phyloP scores from a whole-genome alignment of 2,113 vertebrate genomes.

The Penelope pileata region DNA sequence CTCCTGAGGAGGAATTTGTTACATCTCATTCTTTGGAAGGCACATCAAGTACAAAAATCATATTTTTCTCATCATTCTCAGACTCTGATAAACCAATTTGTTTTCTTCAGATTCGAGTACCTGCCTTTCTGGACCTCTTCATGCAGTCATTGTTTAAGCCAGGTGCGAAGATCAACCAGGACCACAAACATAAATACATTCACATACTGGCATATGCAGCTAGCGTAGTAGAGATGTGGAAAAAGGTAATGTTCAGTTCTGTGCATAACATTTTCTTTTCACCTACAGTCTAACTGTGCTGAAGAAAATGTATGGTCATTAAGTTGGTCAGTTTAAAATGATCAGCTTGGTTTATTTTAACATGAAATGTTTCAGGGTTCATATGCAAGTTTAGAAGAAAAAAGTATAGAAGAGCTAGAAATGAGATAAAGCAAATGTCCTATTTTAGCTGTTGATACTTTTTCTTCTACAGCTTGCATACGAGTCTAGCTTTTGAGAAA shows the following conservation, averaged over 20 bases:
- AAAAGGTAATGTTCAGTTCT: constrained; percentile 83
- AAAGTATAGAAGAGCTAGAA: not conserved
- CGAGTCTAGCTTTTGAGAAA: not conserved
- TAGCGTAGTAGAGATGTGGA: constrained; percentile 98
- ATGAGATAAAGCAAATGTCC: not conserved
- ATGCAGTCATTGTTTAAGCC: constrained; percentile 98
- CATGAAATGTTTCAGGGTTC: not conserved
- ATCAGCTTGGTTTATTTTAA: not conserved
- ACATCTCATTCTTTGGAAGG: not conserved
- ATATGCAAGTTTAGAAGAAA: not conserved
- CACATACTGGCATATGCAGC: constrained; percentile 97
- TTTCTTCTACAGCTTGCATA: not conserved
- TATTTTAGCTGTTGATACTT: not conserved
- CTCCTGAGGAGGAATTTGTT: not conserved
- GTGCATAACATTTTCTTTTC: not conserved
- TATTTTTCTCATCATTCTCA: not conserved
- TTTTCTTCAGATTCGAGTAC: constrained; percentile 88
- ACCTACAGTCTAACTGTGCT: not conserved
- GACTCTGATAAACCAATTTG: not conserved
- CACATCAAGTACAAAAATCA: not conserved
- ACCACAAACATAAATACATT: constrained; percentile 99
- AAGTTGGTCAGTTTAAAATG: not conserved
- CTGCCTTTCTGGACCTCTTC: constrained; percentile 96
- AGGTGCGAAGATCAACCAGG: constrained; percentile 98
- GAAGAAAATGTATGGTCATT: not conserved